Evolutionary conservation across 1,140 invertebrate species (phyloP), one percentile per base, ranked within the genome.

Genomic region (Apis laboriosa): DNA sequence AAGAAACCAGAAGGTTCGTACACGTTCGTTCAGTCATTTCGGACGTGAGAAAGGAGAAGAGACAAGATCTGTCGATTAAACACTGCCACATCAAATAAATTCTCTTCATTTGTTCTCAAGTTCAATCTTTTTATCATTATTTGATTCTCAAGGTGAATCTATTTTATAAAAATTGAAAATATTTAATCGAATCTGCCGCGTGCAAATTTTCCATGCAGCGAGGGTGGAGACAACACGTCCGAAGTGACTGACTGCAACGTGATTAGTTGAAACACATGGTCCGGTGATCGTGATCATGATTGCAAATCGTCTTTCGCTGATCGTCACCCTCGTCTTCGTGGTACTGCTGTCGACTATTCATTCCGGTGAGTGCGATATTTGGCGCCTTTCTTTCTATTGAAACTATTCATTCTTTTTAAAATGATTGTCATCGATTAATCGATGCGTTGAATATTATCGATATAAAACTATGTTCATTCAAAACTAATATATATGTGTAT

Each of bases 211-310:
- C 81, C 81, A 83, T 83, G 76, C 75, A 83, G 60, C 74, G 74
- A 67, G 64, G 58, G 68, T 74, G 58, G 55, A 74, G 71, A 9
- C 24, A 73, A 49, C 56, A 73, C 72, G 74, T 63, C 80, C 78
- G 66, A 73, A 79, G 73, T 68, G 79, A 79, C 77, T 78, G 70
- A 58, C 67, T 68, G 76, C 74, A 72, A 80, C 64, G 81, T 72
- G 71, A 76, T 64, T 78, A n/a, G 56, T 58, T 83, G 61, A 78
- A 80, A 86, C 88, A 89, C 88, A 89, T 89, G 88, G 76, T 87
- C 85, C 88, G 85, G 76, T 86, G 76, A 83, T 86, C 64, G 74
- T 86, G 78, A 89, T 76, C 88, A 89, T 89, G 88, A 89, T 86
- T 75, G 81, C 76, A 84, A 87, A 84, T 12, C 87, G 73, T 76